A percentile compares a stretch with the other conserved stretches of the same genome.
phyloP scores from a whole-genome alignment of 1,140 invertebrate genomes.

The Pygmarrhopalites habei region DNA sequence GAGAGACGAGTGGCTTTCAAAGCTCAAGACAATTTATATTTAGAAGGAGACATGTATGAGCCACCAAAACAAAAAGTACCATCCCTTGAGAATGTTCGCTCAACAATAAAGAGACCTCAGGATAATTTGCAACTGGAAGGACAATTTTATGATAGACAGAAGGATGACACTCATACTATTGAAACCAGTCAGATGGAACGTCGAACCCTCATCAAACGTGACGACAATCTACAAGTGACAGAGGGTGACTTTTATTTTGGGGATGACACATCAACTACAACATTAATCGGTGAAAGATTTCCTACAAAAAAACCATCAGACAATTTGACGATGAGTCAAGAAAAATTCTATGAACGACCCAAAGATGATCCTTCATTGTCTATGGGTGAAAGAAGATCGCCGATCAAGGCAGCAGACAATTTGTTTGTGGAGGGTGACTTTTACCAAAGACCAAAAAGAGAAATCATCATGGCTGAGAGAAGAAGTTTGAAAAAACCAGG shows the following conservation, averaged over 20 bases:
- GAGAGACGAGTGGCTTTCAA: slow-evolving; percentile 51
- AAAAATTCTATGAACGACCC: slow-evolving; percentile 42
- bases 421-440: slow-evolving; percentile 29
- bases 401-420: neutral
- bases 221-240: slow-evolving; percentile 40
- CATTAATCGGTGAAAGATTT: slow-evolving; percentile 47
- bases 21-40: slow-evolving; percentile 50
- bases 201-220: slow-evolving; percentile 27
- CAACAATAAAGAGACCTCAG: slow-evolving; percentile 31
- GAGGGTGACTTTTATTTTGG: slow-evolving; percentile 40
- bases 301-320: slow-evolving; percentile 50
- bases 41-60: slow-evolving; percentile 46
- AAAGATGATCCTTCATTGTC: slow-evolving; percentile 42
- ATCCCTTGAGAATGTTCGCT: slow-evolving; percentile 15
- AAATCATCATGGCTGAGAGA: slow-evolving; percentile 29
- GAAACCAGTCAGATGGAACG: slow-evolving; percentile 27
- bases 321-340: slow-evolving; percentile 50
- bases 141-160: slow-evolving; percentile 47
- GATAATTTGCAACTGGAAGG: slow-evolving; percentile 60
- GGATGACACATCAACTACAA: slow-evolving; percentile 33
- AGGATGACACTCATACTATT: slow-evolving; percentile 17
- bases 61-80: slow-evolving; percentile 40
- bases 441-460: slow-evolving; percentile 6
- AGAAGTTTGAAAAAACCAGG: slow-evolving; percentile 27
- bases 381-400: slow-evolving; percentile 53